Conservation (phyloP, 1,140 invertebrate species). For the Drosophila arawakana region DNA sequence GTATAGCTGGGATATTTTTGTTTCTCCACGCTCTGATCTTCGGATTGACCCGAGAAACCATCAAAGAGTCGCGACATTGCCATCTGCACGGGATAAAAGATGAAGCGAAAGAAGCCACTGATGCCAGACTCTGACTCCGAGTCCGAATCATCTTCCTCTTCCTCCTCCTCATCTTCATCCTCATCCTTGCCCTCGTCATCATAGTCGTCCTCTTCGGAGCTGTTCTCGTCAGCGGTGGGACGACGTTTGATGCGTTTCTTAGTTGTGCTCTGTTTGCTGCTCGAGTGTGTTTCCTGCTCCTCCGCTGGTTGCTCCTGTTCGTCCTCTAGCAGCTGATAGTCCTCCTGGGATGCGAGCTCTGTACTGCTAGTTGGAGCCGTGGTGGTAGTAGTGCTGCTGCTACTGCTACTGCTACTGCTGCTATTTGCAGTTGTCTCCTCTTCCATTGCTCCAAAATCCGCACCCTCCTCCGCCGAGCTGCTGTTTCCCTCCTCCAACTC, state of each 20-base stretch:
- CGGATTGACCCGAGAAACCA: slow-evolving; percentile 42
- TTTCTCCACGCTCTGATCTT: slow-evolving; percentile 36
- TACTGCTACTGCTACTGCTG: slow-evolving; percentile 10
- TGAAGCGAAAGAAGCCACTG: slow-evolving; percentile 74
- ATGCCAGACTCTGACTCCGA: slow-evolving; percentile 34
- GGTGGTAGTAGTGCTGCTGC: slow-evolving; percentile 2
- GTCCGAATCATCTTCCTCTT: slow-evolving; percentile 11
- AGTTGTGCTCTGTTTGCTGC: slow-evolving; percentile 53
- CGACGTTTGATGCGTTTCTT: slow-evolving; percentile 75
- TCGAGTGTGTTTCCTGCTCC: slow-evolving; percentile 21
- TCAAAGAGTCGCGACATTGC: slow-evolving; percentile 73
- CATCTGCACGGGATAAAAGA: slow-evolving; percentile 78
- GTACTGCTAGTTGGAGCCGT: not conserved
- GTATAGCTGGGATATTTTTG: slow-evolving; percentile 73
- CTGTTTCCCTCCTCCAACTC: slow-evolving; percentile 45
- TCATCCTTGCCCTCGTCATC: slow-evolving; percentile 36
- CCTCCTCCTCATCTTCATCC: slow-evolving; percentile 12
- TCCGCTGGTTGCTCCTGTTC: not conserved
- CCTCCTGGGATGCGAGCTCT: slow-evolving; percentile 3
- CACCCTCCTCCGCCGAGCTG: slow-evolving; percentile 73
- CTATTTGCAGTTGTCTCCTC: slow-evolving; percentile 31
- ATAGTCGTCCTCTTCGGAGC: slow-evolving; percentile 54
- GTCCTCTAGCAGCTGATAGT: slow-evolving; percentile 3
- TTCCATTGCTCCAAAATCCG: slow-evolving; percentile 74
- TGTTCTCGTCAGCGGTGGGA: slow-evolving; percentile 19